Conservation (phyloP, 2,888 invertebrate genomes). For the Linyphia triangularis region DNA sequence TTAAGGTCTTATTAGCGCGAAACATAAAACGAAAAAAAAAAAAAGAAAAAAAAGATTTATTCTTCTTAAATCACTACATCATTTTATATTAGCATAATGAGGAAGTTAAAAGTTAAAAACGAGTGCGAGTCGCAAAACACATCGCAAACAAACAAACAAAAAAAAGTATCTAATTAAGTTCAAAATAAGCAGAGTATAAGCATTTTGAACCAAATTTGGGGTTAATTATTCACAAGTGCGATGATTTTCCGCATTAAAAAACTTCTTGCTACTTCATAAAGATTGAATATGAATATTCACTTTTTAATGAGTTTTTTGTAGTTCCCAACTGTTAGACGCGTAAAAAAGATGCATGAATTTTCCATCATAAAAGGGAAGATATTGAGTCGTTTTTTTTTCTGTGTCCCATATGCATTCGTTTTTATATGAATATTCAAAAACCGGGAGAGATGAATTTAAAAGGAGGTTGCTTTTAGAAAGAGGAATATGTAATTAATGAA, state of each 20-base stretch:
- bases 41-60: not conserved
- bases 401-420: constrained; percentile 46
- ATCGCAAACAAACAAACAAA: not conserved
- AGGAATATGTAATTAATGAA: constrained; percentile 56
- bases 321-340: constrained; percentile 13
- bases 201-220: constrained; percentile 61
- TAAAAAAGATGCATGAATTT: constrained; percentile 42
- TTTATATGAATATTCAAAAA: constrained; percentile 74
- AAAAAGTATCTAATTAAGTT: constrained; percentile 55
- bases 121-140: constrained; percentile 16
- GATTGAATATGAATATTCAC: constrained; percentile 68
- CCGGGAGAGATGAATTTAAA: constrained; percentile 28
- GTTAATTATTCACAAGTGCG: constrained; percentile 69
- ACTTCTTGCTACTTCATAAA: not conserved
- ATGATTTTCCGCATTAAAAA: constrained; percentile 33
- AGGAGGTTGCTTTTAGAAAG: constrained; percentile 52
- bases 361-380: constrained; percentile 36
- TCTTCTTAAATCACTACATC: constrained; percentile 41
- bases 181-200: constrained; percentile 31
- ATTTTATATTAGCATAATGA: constrained; percentile 71
- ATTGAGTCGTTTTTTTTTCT: constrained; percentile 2
- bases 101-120: constrained; percentile 67
- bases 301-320: constrained; percentile 71
- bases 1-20: constrained; percentile 70
- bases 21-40: constrained; percentile 17